Base-by-base conservation (phyloP, 2,888 invertebrate genomes). In the Axea sp. region DNA sequence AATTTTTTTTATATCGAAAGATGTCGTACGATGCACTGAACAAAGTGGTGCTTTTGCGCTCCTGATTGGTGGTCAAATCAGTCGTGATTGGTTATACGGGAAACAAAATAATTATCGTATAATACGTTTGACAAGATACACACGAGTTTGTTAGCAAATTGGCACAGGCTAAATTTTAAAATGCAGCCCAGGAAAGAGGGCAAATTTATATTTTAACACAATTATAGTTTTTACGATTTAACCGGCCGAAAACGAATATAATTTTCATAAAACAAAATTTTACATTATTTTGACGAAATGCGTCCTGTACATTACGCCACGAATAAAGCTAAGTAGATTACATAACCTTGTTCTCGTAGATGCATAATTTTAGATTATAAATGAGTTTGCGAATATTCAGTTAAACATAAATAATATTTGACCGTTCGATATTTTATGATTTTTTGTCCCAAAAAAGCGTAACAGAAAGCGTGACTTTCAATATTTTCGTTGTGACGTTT, bases 21-120 rank as follows among this genome's bases (percentile, higher is more conserved):
- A n/a, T n/a, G n/a, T n/a, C n/a, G n/a, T n/a, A n/a, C n/a, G n/a
- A n/a, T n/a, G n/a, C n/a, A n/a, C n/a, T 30, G 22, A 62, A 45
- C 28, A 3, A 7, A 3, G 26, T n/a, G 3, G 24, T 19, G 62
- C 57, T 73, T 62, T 68, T 60, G 45, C 49, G 19, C 75, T 80
- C 80, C 81, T 83, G 83, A 84, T 84, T 83, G 82, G 83, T 80
- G 82, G 83, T 83, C 80, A 81, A 83, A 81, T 80, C 79, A 78
- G 74, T 76, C 78, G 79, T 80, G 81, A 83, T 83, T 82, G 81
- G 80, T 78, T 77, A 74, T 78, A 80, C 82, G 78, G 81, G 79
- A 81, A 82, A 83, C 82, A 77, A 78, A 80, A 81, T 84, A 82
- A 84, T 82, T 82, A 76, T 77, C 75, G 77, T 31, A 51, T 57